A percentile compares a stretch with the other conserved stretches of the same genome.
phyloP scores from a whole-genome alignment of 1,140 invertebrate species.

The Lutraria rhynchaena region DNA sequence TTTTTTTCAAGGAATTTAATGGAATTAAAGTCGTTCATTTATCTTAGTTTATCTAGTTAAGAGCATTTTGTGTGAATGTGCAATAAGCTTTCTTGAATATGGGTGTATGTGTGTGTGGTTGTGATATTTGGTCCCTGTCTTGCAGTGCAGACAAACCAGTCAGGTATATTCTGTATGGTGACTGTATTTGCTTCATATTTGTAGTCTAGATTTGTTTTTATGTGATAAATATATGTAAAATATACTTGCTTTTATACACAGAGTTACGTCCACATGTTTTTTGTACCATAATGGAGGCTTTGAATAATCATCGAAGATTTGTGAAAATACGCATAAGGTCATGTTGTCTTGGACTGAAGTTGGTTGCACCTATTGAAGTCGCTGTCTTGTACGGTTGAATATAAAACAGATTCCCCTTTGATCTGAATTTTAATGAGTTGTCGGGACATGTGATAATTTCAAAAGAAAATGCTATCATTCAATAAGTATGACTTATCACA shows the following conservation, averaged over 20 bases:
- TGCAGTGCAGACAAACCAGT: background rate
- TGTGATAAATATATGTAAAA: background rate
- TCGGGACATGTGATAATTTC: too few relatives aligned
- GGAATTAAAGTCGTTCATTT: background rate
- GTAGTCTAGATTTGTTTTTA: slow-evolving; percentile 25
- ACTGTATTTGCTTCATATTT: background rate
- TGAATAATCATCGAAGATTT: slow-evolving; percentile 8
- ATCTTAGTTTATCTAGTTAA: background rate
- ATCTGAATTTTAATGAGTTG: too few relatives aligned
- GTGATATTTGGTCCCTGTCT: slow-evolving; percentile 7
- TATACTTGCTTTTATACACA: slow-evolving; percentile 37
- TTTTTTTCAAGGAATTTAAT: background rate
- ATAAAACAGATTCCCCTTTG: too few relatives aligned
- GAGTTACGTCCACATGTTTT: slow-evolving; percentile 32
- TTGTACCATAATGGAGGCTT: slow-evolving; percentile 22
- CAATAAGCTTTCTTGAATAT: background rate
- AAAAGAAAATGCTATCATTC: too few relatives aligned
- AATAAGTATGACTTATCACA: too few relatives aligned
- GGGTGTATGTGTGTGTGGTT: background rate
- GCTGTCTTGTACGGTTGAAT: too few relatives aligned
- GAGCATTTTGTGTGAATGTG: slow-evolving; percentile 6
- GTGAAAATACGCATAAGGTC: too few relatives aligned
- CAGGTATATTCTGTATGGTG: background rate
- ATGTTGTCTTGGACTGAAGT: too few relatives aligned
- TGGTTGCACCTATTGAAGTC: too few relatives aligned